Conservation (phyloP, 2,113 vertebrate species). For the Fregata magnificens region DNA sequence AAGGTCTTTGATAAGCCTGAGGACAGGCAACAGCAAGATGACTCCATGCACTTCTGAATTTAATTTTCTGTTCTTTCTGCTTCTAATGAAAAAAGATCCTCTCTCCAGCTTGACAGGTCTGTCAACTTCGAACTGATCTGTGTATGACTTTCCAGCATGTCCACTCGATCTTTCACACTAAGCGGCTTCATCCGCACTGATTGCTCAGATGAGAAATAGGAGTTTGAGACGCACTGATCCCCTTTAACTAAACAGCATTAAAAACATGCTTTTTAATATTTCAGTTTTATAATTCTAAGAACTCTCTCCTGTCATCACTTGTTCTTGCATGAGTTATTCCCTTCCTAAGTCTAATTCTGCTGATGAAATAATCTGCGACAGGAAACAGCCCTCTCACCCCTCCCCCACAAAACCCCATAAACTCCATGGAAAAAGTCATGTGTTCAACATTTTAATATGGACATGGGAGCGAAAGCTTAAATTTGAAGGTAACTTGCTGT, state of each 20-base stretch:
- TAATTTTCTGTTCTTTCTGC: constrained; percentile 28
- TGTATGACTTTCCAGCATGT: neutral
- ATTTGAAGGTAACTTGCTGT: neutral
- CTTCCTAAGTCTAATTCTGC: neutral
- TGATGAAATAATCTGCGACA: neutral
- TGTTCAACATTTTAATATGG: neutral
- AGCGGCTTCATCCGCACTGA: neutral
- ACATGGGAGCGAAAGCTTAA: neutral
- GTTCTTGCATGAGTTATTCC: neutral
- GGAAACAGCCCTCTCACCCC: neutral
- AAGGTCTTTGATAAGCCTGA: neutral
- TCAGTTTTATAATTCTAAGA: neutral
- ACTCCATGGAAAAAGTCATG: neutral
- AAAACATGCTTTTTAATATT: neutral
- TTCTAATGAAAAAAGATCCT: neutral
- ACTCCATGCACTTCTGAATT: neutral
- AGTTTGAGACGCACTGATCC: neutral
- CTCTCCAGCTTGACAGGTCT: neutral
- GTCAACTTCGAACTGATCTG: neutral
- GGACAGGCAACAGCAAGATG: neutral
- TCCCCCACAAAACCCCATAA: neutral
- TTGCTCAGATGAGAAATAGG: neutral
- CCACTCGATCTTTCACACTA: neutral
- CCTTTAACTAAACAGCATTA: neutral
- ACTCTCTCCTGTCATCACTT: constrained; percentile 22